phyloP scores from a whole-genome alignment of 2,113 vertebrate genomes.

The Planiliza haematocheilus region DNA sequence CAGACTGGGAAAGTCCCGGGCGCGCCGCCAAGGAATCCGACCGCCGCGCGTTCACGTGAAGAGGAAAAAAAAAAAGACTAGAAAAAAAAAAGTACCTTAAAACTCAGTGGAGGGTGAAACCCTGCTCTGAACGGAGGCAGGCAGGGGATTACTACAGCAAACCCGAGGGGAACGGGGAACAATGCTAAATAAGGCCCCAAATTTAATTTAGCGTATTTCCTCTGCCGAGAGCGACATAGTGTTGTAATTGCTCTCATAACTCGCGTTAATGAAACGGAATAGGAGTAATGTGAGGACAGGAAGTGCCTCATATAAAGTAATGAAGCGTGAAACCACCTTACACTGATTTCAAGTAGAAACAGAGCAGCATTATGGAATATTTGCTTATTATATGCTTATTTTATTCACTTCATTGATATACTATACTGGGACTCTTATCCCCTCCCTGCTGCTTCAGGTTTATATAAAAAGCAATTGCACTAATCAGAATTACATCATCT shows the following conservation, averaged over 20 bases:
- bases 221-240: slow-evolving; percentile 40
- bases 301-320: background rate
- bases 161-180: background rate
- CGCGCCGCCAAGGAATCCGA: slow-evolving; percentile 86
- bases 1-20: slow-evolving; percentile 95
- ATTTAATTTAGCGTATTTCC: background rate
- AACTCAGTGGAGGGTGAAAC: background rate
- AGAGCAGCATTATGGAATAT: no score
- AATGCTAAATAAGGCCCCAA: background rate
- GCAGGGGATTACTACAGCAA: background rate
- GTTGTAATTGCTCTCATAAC: no score
- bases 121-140: background rate
- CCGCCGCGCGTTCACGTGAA: slow-evolving; percentile 67
- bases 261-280: no score
- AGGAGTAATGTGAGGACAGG: no score
- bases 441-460: no score
- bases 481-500: no score
- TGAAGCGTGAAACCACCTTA: background rate
- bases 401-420: no score
- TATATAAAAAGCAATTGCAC: no score
- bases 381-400: no score
- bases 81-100: slow-evolving; percentile 45
- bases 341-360: background rate
- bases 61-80: slow-evolving; percentile 1
- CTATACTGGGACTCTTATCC: no score